Conservation (phyloP, 2,888 invertebrate genomes). For the Andrena chrysosceles region DNA sequence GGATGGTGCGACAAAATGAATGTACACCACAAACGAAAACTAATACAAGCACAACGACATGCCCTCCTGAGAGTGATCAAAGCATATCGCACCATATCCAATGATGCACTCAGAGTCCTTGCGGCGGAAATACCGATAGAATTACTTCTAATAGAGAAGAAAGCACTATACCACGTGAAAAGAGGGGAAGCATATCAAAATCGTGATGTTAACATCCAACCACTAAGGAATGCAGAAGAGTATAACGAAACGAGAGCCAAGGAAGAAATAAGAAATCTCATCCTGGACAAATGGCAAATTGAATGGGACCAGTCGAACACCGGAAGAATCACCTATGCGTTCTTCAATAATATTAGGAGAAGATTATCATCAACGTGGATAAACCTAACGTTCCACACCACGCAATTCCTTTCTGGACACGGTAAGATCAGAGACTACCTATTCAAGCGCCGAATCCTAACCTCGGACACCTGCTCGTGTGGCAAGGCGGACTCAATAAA, state of each 20-base stretch:
- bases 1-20: conserved; percentile 35
- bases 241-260: background rate
- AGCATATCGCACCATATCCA: background rate
- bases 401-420: background rate
- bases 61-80: background rate
- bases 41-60: background rate
- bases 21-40: background rate
- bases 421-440: background rate
- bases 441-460: background rate
- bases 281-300: background rate
- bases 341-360: background rate
- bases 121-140: conserved; percentile 1
- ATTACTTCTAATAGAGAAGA: background rate
- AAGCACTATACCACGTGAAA: background rate
- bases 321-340: background rate
- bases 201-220: background rate
- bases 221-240: background rate
- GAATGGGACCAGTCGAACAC: background rate
- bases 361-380: background rate
- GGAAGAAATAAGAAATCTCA: background rate
- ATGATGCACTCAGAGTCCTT: background rate
- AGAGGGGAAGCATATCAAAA: background rate
- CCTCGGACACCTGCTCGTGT: background rate
- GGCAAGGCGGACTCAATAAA: background rate
- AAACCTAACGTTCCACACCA: background rate